phyloP scores from a whole-genome alignment of 2,888 invertebrate species.

The Chymomyza amoena region DNA sequence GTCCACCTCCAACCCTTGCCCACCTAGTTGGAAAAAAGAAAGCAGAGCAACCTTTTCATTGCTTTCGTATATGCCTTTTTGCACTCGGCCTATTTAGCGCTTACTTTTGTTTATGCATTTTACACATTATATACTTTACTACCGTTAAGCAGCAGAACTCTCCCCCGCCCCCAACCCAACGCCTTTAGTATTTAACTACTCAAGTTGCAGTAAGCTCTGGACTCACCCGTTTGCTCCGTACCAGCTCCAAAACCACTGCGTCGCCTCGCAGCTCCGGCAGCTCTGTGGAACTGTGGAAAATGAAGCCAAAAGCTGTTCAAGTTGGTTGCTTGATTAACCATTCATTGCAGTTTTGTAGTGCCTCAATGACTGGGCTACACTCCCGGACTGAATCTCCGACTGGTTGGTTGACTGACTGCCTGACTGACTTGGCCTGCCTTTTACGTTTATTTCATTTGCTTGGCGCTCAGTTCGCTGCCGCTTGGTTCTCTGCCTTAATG shows the following conservation, averaged over 20 bases:
- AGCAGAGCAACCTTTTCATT: neutral
- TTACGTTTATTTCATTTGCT: constrained; percentile 50
- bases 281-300: neutral
- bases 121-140: constrained; percentile 40
- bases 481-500: constrained; percentile 31
- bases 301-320: constrained; percentile 62
- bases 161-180: neutral
- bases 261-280: neutral
- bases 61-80: constrained; percentile 19
- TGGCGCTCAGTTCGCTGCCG: constrained; percentile 15
- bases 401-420: neutral
- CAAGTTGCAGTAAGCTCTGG: neutral
- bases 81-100: constrained; percentile 52
- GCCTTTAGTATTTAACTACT: neutral
- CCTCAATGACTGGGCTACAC: constrained; percentile 42
- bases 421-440: constrained; percentile 41
- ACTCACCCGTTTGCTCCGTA: neutral
- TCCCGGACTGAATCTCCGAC: neutral
- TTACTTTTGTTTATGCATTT: constrained; percentile 48
- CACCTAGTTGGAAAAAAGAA: neutral
- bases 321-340: constrained; percentile 68
- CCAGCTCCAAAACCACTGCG: neutral
- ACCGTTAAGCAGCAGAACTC: constrained; percentile 19
- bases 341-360: constrained; percentile 68
- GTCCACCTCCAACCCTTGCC: neutral